A percentile compares a stretch with the other conserved stretches of the same genome.
Conservation (phyloP, 2,113 vertebrate species). For the Apus apus region DNA sequence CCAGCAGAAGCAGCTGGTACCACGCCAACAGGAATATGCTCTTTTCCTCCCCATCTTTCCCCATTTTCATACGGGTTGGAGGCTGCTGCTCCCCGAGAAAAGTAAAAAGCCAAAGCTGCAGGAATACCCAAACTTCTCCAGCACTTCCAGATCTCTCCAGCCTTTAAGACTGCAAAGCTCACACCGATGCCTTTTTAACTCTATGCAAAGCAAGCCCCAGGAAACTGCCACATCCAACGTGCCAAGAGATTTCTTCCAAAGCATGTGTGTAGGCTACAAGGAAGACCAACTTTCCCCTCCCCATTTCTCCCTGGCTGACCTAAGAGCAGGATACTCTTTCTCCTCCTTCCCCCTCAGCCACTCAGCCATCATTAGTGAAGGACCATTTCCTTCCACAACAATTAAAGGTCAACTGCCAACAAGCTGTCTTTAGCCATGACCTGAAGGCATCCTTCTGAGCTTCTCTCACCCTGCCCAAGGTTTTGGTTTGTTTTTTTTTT, state of each 20-base stretch:
- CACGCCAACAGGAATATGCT: neutral
- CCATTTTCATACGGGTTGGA: neutral
- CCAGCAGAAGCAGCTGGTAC: neutral
- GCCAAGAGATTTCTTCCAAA: neutral
- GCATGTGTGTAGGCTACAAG: too few species aligned
- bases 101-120: neutral
- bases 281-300: neutral
- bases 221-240: neutral
- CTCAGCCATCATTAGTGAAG: neutral
- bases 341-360: neutral
- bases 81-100: neutral
- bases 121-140: neutral
- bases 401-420: neutral
- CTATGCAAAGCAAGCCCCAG: neutral
- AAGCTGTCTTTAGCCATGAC: neutral
- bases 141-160: neutral
- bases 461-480: neutral
- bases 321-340: neutral
- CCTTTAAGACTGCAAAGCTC: neutral
- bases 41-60: neutral
- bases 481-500: too few species aligned
- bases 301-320: rapidly evolving
- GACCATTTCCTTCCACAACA: neutral
- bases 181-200: neutral
- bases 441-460: neutral